Evolutionary conservation across 2,888 invertebrate species (phyloP).

Genomic region (Tipula vernalis): DNA sequence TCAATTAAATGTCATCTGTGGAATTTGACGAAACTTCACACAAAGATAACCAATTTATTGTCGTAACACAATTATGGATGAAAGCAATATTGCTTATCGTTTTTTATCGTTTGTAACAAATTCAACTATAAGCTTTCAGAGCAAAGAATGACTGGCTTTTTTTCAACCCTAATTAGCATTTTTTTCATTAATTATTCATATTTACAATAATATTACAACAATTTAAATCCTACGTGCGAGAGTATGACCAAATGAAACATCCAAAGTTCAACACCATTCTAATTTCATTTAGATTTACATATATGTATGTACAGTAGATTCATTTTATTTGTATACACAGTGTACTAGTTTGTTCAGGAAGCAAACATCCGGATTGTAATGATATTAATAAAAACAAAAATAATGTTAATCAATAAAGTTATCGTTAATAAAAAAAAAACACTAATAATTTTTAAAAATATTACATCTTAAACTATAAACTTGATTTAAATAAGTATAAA

Average conservation of each 20-base stretch:
- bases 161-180: background rate
- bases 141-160: background rate
- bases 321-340: background rate
- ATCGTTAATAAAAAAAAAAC: background rate
- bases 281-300: background rate
- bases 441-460: background rate
- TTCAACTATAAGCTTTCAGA: background rate
- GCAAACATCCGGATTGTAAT: background rate
- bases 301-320: background rate
- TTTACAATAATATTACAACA: background rate
- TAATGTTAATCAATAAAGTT: background rate
- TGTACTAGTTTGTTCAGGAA: background rate
- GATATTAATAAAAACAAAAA: background rate
- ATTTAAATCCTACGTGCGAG: background rate
- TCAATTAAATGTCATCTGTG: no score
- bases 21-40: no score
- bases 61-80: no score
- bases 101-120: background rate
- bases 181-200: background rate
- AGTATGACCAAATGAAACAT: background rate
- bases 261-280: background rate
- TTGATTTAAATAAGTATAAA: no score
- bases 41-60: no score
- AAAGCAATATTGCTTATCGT: no score
- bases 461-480: no score